Evolutionary conservation across 2,888 invertebrate species (phyloP), one percentile per base, ranked within the genome.

Genomic region (Synanthedon vespiformis): DNA sequence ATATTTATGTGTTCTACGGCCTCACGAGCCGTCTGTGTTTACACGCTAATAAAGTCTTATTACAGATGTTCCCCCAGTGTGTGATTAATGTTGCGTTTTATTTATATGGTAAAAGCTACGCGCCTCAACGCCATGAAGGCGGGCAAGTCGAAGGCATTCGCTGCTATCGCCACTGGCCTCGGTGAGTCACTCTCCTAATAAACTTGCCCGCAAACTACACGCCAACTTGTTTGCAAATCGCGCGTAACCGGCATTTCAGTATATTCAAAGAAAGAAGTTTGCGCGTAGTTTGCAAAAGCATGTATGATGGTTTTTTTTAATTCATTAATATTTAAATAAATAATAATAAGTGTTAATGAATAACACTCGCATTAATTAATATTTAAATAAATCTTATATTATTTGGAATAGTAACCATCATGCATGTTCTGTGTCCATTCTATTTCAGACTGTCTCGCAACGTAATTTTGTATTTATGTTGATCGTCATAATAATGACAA

Each of bases 121-220:
- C 92, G 92, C 85, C 92, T 92, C 85, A 89, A 90, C 89, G 89
- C 90, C 76, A 85, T 92, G 90, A 87, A 85, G 76, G 86, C 86
- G 67, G 92, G 92, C 90, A 93, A 93, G 92, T 93, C 93, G 88
- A 91, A 92, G 88, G 95, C 95, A 89, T 92, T 95, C 89, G 93
- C 95, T 88, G 94, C 95, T 90, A 92, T 96, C 89, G 93, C 95
- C 80, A 92, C 93, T 72, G 93, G 93, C 80, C 92, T 97, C 79
- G 96, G 96, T 97, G 91, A 97, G 96, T 95, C 63, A 53, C 61
- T 55, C 60, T 72, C 70, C 66, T 68, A 61, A 41, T 56, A 55
- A 65, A 57, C 53, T 40, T 51, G 13, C 12, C 47, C 49, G 34
- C 51, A 53, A 59, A 55, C 61, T 53, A 63, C 63, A 64, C 56